Evolutionary conservation across 2,888 invertebrate genomes (phyloP), one percentile per base, ranked within the genome.

Genomic region (Halocaridina rubra): DNA sequence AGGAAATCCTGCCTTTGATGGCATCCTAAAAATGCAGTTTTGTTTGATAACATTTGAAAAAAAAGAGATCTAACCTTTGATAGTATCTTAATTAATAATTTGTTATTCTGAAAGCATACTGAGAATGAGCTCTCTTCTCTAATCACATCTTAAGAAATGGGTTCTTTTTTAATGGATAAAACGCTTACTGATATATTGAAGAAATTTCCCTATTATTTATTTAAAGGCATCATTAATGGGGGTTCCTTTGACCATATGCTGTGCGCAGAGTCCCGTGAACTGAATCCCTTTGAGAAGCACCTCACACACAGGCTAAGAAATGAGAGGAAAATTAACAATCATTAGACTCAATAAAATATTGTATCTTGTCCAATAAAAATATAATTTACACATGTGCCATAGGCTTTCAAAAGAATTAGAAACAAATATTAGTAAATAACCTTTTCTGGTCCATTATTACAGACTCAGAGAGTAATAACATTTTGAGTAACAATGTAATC

Each of bases 261-360:
- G 59, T 7, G 81, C 71, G 13, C 78, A 80, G 24, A 32, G n/a
- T 22, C 81, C 79, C 0, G 87, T 78, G 39, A 85, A 78, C 19
- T 87, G 67, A 19, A 87, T 71, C 1, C 87, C 87, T 22, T 74
- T 80, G 75, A 87, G 79, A 22, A 87, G 76, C 13, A 87, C 30
- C 2, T 85, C 85, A 13, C 80, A 81, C 1, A 84, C 81, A 2
- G 87, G 85, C 87, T 87, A 77, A 16, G n/a, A 39, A 22, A 30
- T 72, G 22, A 30, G 32, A 7, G 64, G 13, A 53, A 39, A 22
- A 24, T 75, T 46, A 3, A 13, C 8, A 7, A 10, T 69, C 7
- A 13, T 27, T 22, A 67, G 27, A 24, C 5, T 27, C 13, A 19
- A 5, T 16, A 27, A 4, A 24, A 67, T 13, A 5, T 19, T 19